Evolutionary conservation across 2,797 vertebrate species (phyloP).

Genomic region (Diplodus sargus): DNA sequence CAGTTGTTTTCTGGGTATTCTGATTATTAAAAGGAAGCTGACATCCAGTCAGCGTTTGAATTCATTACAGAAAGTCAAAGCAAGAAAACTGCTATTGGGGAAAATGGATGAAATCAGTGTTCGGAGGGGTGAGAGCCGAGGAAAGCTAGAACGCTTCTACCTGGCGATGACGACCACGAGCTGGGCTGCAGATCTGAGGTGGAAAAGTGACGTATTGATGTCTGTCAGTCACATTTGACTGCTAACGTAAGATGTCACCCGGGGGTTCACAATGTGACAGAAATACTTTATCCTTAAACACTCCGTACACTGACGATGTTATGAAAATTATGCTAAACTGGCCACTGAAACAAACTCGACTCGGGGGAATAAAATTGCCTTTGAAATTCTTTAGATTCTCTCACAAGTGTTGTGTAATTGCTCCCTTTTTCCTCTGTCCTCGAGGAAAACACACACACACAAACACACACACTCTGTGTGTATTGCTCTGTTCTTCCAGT

Average conservation of each 20-base stretch:
- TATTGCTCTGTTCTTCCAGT: conserved; percentile 37
- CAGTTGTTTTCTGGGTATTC: background rate
- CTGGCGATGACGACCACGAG: conserved; percentile 6
- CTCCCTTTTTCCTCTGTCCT: conserved; percentile 47
- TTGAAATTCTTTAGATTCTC: conserved; percentile 42
- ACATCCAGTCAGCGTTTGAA: background rate
- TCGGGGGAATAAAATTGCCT: conserved; percentile 23
- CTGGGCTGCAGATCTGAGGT: conserved; percentile 13
- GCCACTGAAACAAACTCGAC: conserved; percentile 30
- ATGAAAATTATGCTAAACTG: conserved; percentile 24
- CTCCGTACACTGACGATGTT: conserved; percentile 11
- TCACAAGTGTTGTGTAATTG: conserved; percentile 56
- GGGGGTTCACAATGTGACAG: conserved; percentile 8
- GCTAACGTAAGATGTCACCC: conserved; percentile 7
- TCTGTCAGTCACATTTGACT: conserved; percentile 20
- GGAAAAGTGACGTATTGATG: conserved; percentile 6
- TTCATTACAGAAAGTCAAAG: background rate
- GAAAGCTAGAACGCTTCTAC: background rate
- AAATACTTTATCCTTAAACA: conserved; percentile 12
- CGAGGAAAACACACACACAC: conserved; percentile 41
- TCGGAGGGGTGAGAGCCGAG: background rate
- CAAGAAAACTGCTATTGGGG: no score
- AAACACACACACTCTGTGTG: conserved; percentile 41
- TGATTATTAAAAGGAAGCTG: background rate
- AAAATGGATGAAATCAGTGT: background rate